A percentile compares a stretch with the other conserved stretches of the same genome.
Evolutionary conservation across 2,113 vertebrate species (phyloP).

Genomic region (Recurvirostra avosetta): DNA sequence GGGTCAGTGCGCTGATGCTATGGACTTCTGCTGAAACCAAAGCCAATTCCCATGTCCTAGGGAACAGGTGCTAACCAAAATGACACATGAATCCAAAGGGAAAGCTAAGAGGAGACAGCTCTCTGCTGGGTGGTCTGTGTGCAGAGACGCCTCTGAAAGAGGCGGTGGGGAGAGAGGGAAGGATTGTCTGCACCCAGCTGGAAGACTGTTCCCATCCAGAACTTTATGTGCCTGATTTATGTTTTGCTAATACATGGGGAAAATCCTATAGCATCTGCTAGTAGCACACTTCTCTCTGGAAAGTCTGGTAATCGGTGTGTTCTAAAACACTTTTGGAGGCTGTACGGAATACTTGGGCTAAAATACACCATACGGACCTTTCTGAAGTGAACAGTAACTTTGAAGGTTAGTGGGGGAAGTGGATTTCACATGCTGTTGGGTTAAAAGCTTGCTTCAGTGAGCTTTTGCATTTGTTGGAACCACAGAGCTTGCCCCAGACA

Average conservation of each 20-base stretch:
- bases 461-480: background rate
- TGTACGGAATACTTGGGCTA: background rate
- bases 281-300: background rate
- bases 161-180: background rate
- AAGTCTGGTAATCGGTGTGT: background rate
- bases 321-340: background rate
- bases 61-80: background rate
- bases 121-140: background rate
- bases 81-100: background rate
- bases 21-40: background rate
- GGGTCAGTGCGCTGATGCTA: background rate
- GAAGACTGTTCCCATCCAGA: background rate
- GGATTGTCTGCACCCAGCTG: background rate
- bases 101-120: background rate
- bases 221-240: background rate
- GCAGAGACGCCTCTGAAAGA: background rate
- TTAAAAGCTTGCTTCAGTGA: background rate
- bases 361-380: background rate
- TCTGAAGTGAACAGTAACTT: background rate
- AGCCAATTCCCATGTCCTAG: background rate
- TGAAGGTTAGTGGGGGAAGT: background rate
- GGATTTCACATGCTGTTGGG: background rate
- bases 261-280: background rate
- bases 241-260: background rate
- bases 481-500: background rate